A percentile compares a stretch with the other conserved stretches of the same genome.
phyloP scores from a whole-genome alignment of 2,113 vertebrate species.

The Ailuropoda melanoleuca region DNA sequence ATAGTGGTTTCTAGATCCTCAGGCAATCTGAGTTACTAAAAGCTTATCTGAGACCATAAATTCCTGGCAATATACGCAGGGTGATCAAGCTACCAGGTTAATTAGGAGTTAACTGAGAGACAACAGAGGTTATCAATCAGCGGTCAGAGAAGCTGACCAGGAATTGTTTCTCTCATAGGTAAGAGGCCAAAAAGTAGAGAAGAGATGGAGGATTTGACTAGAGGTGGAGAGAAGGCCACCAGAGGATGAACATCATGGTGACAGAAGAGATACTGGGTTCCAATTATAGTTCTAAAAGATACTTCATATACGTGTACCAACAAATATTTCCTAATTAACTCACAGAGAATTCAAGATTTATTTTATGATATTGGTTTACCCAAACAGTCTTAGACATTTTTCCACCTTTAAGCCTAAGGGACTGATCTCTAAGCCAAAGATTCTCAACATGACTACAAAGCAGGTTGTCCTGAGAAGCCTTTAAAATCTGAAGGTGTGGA shows the following conservation, averaged over 20 bases:
- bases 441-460: background rate
- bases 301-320: background rate
- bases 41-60: background rate
- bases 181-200: background rate
- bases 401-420: background rate
- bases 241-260: background rate
- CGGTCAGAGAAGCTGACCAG: background rate
- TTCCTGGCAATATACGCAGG: background rate
- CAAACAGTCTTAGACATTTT: background rate
- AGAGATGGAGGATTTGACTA: background rate
- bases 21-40: background rate
- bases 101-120: background rate
- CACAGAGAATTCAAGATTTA: background rate
- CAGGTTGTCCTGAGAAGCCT: background rate
- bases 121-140: background rate
- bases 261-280: background rate
- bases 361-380: background rate
- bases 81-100: background rate
- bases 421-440: background rate
- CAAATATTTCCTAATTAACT: conserved; percentile 31
- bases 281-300: background rate
- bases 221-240: background rate
- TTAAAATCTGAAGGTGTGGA: background rate
- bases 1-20: background rate
- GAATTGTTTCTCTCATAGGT: background rate